These are phyloP conservation scores for Diprion similis DNA, from an alignment of 1,140 invertebrate species.

Conservation along the genomic window DNA sequence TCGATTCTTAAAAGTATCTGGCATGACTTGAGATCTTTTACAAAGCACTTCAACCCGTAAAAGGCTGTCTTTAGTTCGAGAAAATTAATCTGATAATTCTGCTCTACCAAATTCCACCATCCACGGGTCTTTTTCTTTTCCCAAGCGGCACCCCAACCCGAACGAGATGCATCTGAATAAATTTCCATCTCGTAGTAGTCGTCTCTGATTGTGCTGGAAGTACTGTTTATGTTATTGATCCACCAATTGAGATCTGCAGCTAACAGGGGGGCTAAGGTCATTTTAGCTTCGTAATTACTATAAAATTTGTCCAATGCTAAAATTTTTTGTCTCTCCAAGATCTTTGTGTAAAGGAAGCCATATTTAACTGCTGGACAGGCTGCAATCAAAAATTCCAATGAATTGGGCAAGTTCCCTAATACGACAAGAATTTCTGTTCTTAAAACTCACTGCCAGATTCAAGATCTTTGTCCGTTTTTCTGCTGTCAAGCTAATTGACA, in stretches of 20 bases:
- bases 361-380: background rate
- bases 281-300: conserved; percentile 9
- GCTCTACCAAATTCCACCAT: conserved; percentile 13
- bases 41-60: conserved; percentile 23
- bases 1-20: conserved; percentile 32
- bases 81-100: conserved; percentile 22
- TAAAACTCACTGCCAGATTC: background rate
- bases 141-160: conserved; percentile 23
- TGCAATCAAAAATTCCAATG: conserved; percentile 1
- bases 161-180: conserved; percentile 21
- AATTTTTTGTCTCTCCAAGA: conserved; percentile 15
- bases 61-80: conserved; percentile 22
- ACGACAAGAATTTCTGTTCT: background rate
- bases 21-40: conserved; percentile 12
- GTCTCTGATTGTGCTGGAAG: background rate
- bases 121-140: conserved; percentile 17
- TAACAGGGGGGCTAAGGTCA: background rate
- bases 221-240: conserved; percentile 2
- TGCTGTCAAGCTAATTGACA: too few species aligned
- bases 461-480: too few species aligned
- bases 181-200: conserved; percentile 10
- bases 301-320: conserved; percentile 10
- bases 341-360: conserved; percentile 13
- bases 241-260: conserved; percentile 18
- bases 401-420: conserved; percentile 17